These are phyloP conservation scores for Lasioglossum morio DNA, from an alignment of 2,888 invertebrate species.

Conservation along the genomic window DNA sequence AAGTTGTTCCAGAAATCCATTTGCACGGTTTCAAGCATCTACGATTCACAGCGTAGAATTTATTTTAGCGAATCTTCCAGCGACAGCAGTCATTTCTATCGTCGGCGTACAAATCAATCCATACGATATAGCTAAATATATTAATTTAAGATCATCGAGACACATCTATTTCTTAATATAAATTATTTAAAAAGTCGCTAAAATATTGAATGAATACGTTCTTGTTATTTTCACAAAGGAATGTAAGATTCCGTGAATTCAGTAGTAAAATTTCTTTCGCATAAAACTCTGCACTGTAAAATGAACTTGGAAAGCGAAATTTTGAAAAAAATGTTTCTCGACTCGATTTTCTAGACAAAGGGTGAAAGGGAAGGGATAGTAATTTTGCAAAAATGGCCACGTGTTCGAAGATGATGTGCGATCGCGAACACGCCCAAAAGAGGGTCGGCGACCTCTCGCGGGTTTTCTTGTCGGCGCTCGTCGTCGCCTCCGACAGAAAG, in stretches of 20 bases:
- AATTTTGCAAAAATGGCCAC: not conserved
- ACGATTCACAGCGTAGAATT: not conserved
- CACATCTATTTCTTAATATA: no score
- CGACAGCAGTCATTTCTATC: not conserved
- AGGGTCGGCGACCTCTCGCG: not conserved
- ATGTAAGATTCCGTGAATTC: no score
- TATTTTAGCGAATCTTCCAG: not conserved
- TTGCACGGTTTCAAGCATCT: not conserved
- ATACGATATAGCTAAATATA: no score
- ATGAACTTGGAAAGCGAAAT: no score
- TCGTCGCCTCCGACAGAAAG: not conserved
- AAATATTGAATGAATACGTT: no score
- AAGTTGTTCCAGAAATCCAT: not conserved
- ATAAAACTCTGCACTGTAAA: no score
- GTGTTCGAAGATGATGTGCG: not conserved
- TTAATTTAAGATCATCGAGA: no score
- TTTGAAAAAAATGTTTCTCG: no score
- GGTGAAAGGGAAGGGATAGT: not conserved
- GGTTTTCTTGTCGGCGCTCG: not conserved
- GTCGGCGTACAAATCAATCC: not conserved
- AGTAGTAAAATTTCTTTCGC: no score
- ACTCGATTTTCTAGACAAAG: no score
- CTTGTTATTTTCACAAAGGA: no score
- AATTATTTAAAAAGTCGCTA: no score
- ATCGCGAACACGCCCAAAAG: not conserved